Base-by-base conservation (phyloP, 92 coral and sea anemone species). In the Blastomussa wellsi region DNA sequence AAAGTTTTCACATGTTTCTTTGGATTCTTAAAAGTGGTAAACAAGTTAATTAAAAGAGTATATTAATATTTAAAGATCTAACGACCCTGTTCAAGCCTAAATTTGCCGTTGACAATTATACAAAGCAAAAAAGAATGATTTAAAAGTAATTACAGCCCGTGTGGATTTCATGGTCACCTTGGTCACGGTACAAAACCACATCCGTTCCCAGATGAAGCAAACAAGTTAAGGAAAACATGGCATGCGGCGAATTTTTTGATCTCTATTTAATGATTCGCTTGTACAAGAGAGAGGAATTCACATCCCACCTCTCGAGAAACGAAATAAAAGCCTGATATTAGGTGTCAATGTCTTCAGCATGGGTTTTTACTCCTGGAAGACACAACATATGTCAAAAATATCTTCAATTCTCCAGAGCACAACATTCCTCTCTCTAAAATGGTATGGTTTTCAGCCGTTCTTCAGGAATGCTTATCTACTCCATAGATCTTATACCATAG, bases 391-490 rank as follows among this genome's bases (percentile, higher is more conserved):
- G 86, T 82, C 79, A 82, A 22, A 71, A 41, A 26, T 72, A 51
- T 33, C 29, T 41, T 72, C 72, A 72, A 41, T 62, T 79, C 42
- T 41, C 70, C 72, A 55, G 28, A 0, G 36, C 57, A 83, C 73
- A 42, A 75, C 80, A 83, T 74, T 83, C 80, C 87, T 22, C 74
- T 59, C 64, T 57, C 59, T 26, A 52, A 67, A 31, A 32, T 49
- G 86, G 86, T 64, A 31, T 83, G 48, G 44, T 28, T 83, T 59
- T 73, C 87, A 72, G 42, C 2, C 35, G n/a, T 47, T 82, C 52
- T 59, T 31, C 38, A 39, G 87, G 80, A 74, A 74, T 83, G 80
- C 29, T 83, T 83, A 83, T 83, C 87, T 72, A 24, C 60, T 52
- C 47, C 80, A 74, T 73, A 36, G 87, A 83, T 83, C 87, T 38